Evolutionary conservation across 2,797 vertebrate species (phyloP), one percentile per base, ranked within the genome.

Genomic region (Hirundo rustica): DNA sequence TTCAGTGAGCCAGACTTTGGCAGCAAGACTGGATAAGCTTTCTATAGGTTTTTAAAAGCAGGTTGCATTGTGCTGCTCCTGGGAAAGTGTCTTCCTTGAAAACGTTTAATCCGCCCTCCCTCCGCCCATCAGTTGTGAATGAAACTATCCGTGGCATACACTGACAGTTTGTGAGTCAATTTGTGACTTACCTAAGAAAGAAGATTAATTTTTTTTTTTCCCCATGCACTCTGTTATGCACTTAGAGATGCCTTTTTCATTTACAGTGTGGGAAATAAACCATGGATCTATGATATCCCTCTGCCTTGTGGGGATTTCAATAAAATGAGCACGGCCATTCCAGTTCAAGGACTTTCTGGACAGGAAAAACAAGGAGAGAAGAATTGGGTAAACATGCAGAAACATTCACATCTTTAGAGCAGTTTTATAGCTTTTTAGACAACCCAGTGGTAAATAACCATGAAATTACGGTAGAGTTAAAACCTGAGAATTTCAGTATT

Each of bases 11-110:
- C 96, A 97, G 95, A 96, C 82, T 97, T 93, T 96, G 97, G 96
- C 95, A 97, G 92, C 94, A 96, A 95, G 96, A 95, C 70, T 47
- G 73, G 96, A 96, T 98, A 97, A 98, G 92, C 96, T 91, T 88
- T 95, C 95, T 95, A 82, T 93, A 96, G 92, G 95, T 95, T 96
- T 95, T 89, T 79, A 79, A 94, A 97, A 93, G 94, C 88, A 93
- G 95, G 85, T 92, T 91, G 78, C 77, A 91, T 96, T 97, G 88
- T 96, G 91, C 86, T 93, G 47, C 71, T 85, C 74, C 97, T 97
- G 97, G 97, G 96, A 97, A 98, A 98, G 62, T 93, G 78, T 97
- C 96, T 96, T 98, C 94, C 95, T 94, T 95, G 83, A 94, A 97
- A 93, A 95, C 88, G 15, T 95, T 96, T 97, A 97, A 97, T 98